Evolutionary conservation across 1,140 invertebrate species (phyloP).

Genomic region (Drosophila ironensis): DNA sequence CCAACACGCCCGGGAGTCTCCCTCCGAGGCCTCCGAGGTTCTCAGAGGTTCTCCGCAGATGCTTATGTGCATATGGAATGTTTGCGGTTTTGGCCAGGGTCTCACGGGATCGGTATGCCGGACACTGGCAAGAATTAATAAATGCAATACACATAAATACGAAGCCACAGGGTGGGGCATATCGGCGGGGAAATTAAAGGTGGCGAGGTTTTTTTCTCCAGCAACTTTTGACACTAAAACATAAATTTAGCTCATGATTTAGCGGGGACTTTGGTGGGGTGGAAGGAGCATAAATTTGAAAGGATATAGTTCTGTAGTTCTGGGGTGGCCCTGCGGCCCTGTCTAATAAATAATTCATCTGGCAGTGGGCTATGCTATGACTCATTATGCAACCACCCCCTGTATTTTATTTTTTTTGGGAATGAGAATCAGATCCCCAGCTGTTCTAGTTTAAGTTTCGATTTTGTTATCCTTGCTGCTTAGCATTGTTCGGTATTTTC

Average conservation of each 20-base stretch:
- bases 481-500: too few relatives aligned
- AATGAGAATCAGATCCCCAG: neutral
- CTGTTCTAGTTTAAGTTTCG: constrained; percentile 41
- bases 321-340: neutral
- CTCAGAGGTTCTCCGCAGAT: neutral
- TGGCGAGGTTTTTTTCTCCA: neutral
- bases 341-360: constrained; percentile 36
- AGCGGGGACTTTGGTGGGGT: too few relatives aligned
- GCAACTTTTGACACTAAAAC: neutral
- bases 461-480: constrained; percentile 24
- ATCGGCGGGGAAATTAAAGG: too few relatives aligned
- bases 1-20: neutral
- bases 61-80: neutral
- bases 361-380: constrained; percentile 20
- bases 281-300: neutral
- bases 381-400: constrained; percentile 31
- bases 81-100: neutral
- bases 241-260: too few relatives aligned
- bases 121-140: too few relatives aligned
- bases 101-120: neutral
- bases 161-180: too few relatives aligned
- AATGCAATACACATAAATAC: too few relatives aligned
- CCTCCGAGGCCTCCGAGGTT: neutral
- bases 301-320: too few relatives aligned
- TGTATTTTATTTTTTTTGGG: neutral